A percentile compares a stretch with the other conserved stretches of the same genome.
Conservation (phyloP, 2,888 invertebrate species). For the Netelia melanura region DNA sequence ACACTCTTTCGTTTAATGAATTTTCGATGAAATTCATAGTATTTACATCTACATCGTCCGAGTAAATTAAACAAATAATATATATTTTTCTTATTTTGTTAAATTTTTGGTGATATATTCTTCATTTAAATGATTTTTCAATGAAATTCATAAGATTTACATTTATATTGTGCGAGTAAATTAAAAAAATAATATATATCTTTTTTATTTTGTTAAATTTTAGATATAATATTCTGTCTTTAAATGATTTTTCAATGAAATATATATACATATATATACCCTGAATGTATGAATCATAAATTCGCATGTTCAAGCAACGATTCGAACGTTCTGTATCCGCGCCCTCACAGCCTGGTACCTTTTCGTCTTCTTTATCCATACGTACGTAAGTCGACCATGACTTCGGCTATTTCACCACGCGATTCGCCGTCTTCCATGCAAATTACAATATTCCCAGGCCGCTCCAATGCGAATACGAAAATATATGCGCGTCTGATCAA, state of each 20-base stretch:
- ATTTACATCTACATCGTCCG: too few relatives aligned
- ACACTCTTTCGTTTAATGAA: too few relatives aligned
- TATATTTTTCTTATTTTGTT: too few relatives aligned
- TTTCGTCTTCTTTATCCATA: constrained; percentile 52
- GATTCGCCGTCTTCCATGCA: constrained; percentile 80
- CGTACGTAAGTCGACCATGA: constrained; percentile 69
- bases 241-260: neutral
- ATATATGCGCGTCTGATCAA: constrained; percentile 82
- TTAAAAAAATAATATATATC: too few relatives aligned
- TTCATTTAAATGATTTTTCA: too few relatives aligned
- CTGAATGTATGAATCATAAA: constrained; percentile 59
- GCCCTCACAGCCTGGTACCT: constrained; percentile 58
- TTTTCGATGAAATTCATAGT: too few relatives aligned
- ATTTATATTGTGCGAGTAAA: too few relatives aligned
- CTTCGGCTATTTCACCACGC: constrained; percentile 78
- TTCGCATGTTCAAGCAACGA: constrained; percentile 81
- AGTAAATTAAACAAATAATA: too few relatives aligned
- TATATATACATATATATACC: constrained; percentile 14
- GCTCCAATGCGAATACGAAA: constrained; percentile 81
- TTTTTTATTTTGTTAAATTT: too few relatives aligned
- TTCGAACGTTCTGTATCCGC: constrained; percentile 76
- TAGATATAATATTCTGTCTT: too few relatives aligned
- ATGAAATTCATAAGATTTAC: neutral
- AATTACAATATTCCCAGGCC: constrained; percentile 84
- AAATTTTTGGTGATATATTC: too few relatives aligned